Evolutionary conservation across 2,888 invertebrate species (phyloP), one percentile per base, ranked within the genome.

Genomic region (Laspeyria flexula): DNA sequence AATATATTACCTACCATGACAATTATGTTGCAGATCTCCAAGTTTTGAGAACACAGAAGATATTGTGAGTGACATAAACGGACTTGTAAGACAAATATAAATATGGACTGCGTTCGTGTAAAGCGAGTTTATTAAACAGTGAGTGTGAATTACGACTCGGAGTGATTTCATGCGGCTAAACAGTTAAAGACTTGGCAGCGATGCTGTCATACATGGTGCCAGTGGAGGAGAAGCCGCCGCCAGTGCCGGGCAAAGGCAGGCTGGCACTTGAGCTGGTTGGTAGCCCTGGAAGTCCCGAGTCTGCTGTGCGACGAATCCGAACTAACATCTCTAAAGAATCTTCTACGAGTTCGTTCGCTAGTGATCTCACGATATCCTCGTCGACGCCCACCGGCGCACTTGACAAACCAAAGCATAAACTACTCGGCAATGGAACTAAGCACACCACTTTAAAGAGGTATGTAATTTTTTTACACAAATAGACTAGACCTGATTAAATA

Each of bases 171-270:
- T 67, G 75, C 55, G 55, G 53, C 47, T 52, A 51, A 55, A 50
- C 50, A 48, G 33, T 38, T 55, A 43, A 25, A 45, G 45, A 54
- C 15, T 61, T 68, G 74, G 39, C 81, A 83, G 83, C 81, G 51
- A 96, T 96, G 96, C 92, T 96, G 91, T 96, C 96, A 66, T 96
- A 96, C 83, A 96, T 96, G 95, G 92, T 96, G 71, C 96, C 96
- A 43, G 94, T 95, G 76, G 96, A 96, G 77, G 96, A 96, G 81
- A 96, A 96, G 83, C 95, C 96, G 45, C 95, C 96, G 46, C 93
- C 94, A 65, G 94, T 73, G 82, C 93, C 85, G 64, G 92, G 80
- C 42, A 93, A 94, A 71, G 91, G 92, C 12, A 86, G 93, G 55
- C 75, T 94, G 79, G 92, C 92, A 33, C 76, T 93, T 55, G 93